Conservation (phyloP, 2,113 vertebrate species). For the Rhinoptilus africanus region DNA sequence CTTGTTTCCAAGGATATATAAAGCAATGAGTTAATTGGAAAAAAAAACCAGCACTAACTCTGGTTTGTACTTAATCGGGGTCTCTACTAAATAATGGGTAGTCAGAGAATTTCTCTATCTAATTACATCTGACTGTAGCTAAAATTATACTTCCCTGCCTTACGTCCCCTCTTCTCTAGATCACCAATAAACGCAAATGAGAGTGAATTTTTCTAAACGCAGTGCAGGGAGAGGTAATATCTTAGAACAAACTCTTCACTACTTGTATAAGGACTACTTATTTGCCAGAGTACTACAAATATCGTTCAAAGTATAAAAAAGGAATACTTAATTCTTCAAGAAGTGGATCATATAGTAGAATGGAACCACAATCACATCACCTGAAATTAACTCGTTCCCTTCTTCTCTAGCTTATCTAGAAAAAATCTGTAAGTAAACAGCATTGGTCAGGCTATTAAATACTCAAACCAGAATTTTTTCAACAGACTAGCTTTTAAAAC, state of each 20-base stretch:
- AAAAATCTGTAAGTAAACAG: not conserved
- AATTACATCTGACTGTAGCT: not conserved
- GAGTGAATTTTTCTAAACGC: not conserved
- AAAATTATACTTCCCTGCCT: not conserved
- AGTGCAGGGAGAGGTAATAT: not conserved
- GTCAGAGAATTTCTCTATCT: not conserved
- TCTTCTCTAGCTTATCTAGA: not conserved
- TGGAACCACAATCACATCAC: not conserved
- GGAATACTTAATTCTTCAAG: not conserved
- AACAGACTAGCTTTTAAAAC: not conserved
- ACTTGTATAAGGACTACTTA: not conserved
- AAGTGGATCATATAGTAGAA: not conserved
- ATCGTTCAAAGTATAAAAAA: not conserved
- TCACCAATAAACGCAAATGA: not conserved
- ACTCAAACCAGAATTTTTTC: not conserved
- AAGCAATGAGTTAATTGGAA: not conserved
- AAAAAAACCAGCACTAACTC: rapidly evolving
- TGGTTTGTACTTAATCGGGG: not conserved
- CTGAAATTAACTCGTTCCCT: not conserved
- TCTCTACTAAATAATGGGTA: not conserved
- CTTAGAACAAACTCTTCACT: not conserved
- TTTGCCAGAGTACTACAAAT: not conserved
- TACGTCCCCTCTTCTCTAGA: not conserved
- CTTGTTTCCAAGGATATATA: not conserved
- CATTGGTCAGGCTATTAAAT: not conserved